Base-by-base conservation (phyloP, 2,888 invertebrate genomes). In the Latrodectus hesperus region DNA sequence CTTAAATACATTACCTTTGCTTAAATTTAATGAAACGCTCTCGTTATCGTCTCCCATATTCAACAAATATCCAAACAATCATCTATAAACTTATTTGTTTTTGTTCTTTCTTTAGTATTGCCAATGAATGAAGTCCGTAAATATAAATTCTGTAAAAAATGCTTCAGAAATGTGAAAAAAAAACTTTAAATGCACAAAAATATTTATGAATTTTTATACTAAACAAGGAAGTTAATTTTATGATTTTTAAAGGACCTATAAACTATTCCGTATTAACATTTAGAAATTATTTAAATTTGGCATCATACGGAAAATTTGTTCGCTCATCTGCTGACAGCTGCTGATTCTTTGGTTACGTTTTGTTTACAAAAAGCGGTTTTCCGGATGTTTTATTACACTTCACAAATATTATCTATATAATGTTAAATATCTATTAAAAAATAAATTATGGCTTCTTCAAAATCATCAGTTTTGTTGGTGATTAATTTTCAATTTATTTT, bases 21-120 rank as follows among this genome's bases (percentile, higher is more conserved):
- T 79, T 26, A 73, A 75, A 76, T 71, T 80, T 70, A 64, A 52
- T 49, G 80, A 76, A 86, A 86, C 60, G 65, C 71, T 70, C 49
- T 86, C 80, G 22, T 52, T 76, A 74, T 86, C 85, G 60, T 86
- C 85, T 70, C 55, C 85, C 85, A 86, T 86, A 71, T 86, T 86
- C 67, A 81, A 53, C 65, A 64, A 73, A 74, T 38, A 71, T n/a
- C 49, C 51, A 67, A 60, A 60, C 60, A 16, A 60, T 16, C 60
- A 60, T 60, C 60, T 65, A 65, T 65, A 49, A 49, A 75, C n/a
- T 38, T 67, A 65, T 51, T 77, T 77, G 76, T 77, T 77, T 12
- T 60, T 60, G 60, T 60, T 16, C n/a, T 16, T n/a, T 16, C 60
- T 16, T 60, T n/a, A 60, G 12, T 11, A 60, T 16, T 60, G 60